Evolutionary conservation across 2,797 vertebrate genomes (phyloP).

Genomic region (Pygocentrus nattereri): DNA sequence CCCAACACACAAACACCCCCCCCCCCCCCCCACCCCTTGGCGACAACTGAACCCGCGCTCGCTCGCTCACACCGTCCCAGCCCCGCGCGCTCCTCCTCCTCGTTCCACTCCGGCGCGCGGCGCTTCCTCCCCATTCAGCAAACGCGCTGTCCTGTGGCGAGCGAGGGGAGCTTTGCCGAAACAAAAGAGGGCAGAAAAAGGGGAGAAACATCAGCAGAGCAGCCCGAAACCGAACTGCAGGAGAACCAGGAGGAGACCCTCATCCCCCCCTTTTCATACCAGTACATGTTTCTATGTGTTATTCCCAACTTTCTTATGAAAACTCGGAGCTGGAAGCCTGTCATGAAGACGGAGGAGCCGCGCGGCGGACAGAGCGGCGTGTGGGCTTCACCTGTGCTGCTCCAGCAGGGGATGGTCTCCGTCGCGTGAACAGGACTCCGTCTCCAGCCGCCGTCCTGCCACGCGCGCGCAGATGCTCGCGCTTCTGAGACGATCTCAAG

Average conservation of each 20-base stretch:
- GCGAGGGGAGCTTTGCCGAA: constrained; percentile 43
- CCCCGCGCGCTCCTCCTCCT: constrained; percentile 57
- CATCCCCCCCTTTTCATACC: neutral
- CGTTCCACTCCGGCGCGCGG: constrained; percentile 56
- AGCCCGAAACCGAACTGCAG: constrained; percentile 19
- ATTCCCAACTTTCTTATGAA: constrained; percentile 2
- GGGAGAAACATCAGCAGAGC: constrained; percentile 34
- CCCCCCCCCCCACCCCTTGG: constrained; percentile 36
- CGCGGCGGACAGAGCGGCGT: constrained; percentile 13
- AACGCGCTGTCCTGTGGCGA: constrained; percentile 59
- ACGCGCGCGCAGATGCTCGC: constrained; percentile 53
- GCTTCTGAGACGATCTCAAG: constrained; percentile 26
- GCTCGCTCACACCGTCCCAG: constrained; percentile 36
- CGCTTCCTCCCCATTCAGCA: constrained; percentile 58
- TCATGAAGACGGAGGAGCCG: constrained; percentile 41
- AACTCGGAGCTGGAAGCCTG: neutral
- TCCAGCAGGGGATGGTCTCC: neutral
- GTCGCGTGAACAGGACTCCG: constrained; percentile 12
- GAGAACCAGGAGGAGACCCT: neutral
- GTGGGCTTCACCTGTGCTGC: constrained; percentile 38
- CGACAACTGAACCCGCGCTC: constrained; percentile 47
- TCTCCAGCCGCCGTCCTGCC: constrained; percentile 31
- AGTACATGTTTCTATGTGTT: neutral
- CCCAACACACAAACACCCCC: too few species aligned
- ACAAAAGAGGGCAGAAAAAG: constrained; percentile 53